These are phyloP conservation scores for Parapristionchus giblindavisi DNA, from an alignment of 2,888 invertebrate genomes.

Conservation along the genomic window DNA sequence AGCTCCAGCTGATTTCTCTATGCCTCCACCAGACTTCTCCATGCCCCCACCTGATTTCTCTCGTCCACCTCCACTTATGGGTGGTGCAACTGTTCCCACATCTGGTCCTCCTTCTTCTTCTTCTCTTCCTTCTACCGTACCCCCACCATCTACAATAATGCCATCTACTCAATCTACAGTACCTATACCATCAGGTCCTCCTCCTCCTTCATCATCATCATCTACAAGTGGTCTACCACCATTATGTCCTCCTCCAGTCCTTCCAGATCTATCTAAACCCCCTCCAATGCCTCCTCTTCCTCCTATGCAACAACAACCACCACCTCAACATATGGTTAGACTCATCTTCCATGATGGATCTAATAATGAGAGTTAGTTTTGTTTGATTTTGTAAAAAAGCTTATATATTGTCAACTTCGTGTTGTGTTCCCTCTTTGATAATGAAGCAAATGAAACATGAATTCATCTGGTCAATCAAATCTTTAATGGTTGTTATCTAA, in stretches of 20 bases:
- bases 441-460: not conserved
- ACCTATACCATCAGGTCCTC: not conserved
- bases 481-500: no score
- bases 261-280: constrained; percentile 4
- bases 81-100: constrained; percentile 1
- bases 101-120: constrained; percentile 17
- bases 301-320: no score
- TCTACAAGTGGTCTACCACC: not conserved
- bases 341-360: constrained; percentile 18
- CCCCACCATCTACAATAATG: not conserved
- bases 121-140: constrained; percentile 5
- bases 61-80: constrained; percentile 23
- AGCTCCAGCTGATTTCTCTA: constrained; percentile 13
- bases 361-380: not conserved
- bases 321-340: no score
- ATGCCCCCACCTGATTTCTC: constrained; percentile 15
- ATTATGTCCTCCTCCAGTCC: not conserved
- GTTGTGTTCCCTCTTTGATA: not conserved
- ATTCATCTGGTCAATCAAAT: no score
- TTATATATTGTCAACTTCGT: not conserved
- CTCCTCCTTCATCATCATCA: not conserved
- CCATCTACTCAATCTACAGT: constrained; percentile 1
- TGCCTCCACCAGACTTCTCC: constrained; percentile 27
- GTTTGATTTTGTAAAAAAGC: not conserved
- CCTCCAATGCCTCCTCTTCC: not conserved